phyloP scores from a whole-genome alignment of 2,113 vertebrate genomes.

The Maylandia zebra region DNA sequence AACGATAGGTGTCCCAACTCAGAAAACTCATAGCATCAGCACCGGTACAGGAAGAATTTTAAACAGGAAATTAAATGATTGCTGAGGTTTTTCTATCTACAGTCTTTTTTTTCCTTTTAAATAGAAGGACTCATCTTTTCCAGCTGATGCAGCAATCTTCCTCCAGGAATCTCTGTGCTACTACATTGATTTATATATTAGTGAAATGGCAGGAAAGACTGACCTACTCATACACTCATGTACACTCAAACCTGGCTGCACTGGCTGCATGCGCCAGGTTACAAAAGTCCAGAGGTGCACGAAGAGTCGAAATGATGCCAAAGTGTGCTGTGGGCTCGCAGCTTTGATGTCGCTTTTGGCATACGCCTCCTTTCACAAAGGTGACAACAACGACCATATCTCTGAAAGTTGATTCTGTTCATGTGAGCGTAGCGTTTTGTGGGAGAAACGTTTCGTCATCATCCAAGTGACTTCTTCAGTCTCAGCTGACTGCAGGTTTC shows the following conservation, averaged over 20 bases:
- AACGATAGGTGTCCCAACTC: not conserved
- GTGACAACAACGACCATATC: not conserved
- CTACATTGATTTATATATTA: not conserved
- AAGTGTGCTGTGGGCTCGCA: not conserved
- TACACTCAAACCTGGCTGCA: not conserved
- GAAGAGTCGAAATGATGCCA: not conserved
- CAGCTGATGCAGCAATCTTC: not conserved
- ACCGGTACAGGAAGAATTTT: not conserved
- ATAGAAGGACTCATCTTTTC: not conserved
- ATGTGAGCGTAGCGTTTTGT: not conserved
- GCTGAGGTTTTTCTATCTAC: not conserved
- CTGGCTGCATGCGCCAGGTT: not conserved
- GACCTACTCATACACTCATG: not conserved
- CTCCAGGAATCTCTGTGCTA: not conserved
- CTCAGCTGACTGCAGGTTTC: not conserved
- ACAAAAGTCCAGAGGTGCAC: not conserved
- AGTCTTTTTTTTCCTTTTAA: not conserved
- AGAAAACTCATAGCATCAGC: not conserved
- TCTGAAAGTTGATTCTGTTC: not conserved
- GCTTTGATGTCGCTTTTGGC: not conserved
- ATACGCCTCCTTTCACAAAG: not conserved
- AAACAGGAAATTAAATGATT: not conserved
- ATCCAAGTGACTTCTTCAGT: not conserved
- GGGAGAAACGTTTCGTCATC: not conserved
- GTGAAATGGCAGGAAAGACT: not conserved